Base-by-base conservation (phyloP, 1,140 invertebrate species). In the Drosophila navojoa region DNA sequence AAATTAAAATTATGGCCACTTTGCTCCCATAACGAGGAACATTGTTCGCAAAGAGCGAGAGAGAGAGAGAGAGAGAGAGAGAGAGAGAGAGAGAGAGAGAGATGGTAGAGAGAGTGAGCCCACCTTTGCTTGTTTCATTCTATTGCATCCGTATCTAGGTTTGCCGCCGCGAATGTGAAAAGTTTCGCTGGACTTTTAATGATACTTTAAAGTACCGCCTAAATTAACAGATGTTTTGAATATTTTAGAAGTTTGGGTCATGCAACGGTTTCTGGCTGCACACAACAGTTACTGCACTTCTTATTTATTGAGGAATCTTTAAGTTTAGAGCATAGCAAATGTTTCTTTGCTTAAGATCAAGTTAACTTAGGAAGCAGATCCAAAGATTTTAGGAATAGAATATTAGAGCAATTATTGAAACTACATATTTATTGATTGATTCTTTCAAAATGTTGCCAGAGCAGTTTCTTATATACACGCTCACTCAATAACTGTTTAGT, bases 1-100 rank as follows among this genome's bases (percentile, higher is more conserved):
- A 86, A 86, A 86, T 82, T 87, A 82, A 82, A 86, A 86, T 86
- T 78, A 86, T 73, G 79, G 76, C 79, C 82, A 86, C 81, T 87
- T 86, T 76, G 71, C 58, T 62, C 55, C 35, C 52, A 70, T 76
- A 82, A 82, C 75, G 71, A 61, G 64, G 49, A 29, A 59, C 52
- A 58, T 60, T 38, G 55, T 72, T 72, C 9, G 13, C 35, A 38
- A 13, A 38, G 35, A 13, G 35, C 1, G 11, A 38, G 1, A 3
- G 35, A 38, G 35, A 38, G 29, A 42, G 22, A 22, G 0, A 1
- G 32, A 38, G 35, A 11, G 29, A 42, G 22, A 32, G 11, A 32
- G 32, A 2, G 32, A 32, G 6, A 10, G 6, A 0, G 32, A 7
- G 6, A 32, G 5, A 32, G 6, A 29, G 27, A 9, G 32, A 2